Percentiles rank a stretch among this genome's conserved stretches.
Conservation (phyloP, 2,888 invertebrate genomes). For the Byasa hedistus region DNA sequence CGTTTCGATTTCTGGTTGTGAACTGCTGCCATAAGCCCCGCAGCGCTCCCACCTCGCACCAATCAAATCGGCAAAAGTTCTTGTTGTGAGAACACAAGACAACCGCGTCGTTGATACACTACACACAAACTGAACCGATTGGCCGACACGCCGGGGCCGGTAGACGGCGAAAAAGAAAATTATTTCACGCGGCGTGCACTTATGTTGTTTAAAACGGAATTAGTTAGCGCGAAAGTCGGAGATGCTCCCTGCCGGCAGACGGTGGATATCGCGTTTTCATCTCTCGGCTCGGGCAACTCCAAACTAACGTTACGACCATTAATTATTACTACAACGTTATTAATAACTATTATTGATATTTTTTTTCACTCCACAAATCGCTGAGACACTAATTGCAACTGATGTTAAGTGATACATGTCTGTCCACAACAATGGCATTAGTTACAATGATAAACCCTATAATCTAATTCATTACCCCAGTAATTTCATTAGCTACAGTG, state of each 20-base stretch:
- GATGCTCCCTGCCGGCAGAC: constrained; percentile 49
- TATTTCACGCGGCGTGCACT: constrained; percentile 75
- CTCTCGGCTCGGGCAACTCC: constrained; percentile 49
- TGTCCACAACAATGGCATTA: too few species aligned
- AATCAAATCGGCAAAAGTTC: constrained; percentile 27
- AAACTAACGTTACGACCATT: constrained; percentile 54
- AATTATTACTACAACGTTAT: constrained; percentile 47
- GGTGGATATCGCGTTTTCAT: constrained; percentile 71
- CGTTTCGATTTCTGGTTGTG: constrained; percentile 46
- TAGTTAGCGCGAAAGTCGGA: constrained; percentile 75
- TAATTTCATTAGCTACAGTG: too few species aligned
- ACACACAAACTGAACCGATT: constrained; percentile 58
- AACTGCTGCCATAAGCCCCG: constrained; percentile 52
- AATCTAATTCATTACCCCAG: too few species aligned
- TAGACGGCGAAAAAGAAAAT: constrained; percentile 72
- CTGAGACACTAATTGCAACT: too few species aligned
- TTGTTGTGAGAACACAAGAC: constrained; percentile 41
- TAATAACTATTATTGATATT: constrained; percentile 34
- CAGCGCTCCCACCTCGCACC: constrained; percentile 19
- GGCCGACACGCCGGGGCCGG: constrained; percentile 35
- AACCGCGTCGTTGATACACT: constrained; percentile 59
- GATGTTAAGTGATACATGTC: too few species aligned
- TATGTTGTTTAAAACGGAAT: constrained; percentile 73
- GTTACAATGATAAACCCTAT: too few species aligned
- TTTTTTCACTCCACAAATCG: too few species aligned